phyloP scores from a whole-genome alignment of 2,888 invertebrate genomes.

The Myopa tessellatipennis region DNA sequence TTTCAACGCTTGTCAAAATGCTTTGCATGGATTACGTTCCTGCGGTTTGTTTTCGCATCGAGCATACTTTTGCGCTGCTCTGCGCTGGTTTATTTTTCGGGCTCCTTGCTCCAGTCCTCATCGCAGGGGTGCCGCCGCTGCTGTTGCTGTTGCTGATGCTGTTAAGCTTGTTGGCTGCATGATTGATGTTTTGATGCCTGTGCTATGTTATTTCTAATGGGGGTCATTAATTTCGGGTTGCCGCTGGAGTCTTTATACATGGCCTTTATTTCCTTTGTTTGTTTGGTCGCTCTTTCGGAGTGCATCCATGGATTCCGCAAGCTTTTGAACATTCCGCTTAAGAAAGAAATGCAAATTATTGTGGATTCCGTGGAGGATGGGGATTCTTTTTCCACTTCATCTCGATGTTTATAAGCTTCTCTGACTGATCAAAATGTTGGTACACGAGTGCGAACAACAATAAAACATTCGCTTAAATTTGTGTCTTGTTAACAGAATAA shows the following conservation, averaged over 20 bases:
- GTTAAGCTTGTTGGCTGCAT: slow-evolving; percentile 41
- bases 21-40: slow-evolving; percentile 36
- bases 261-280: neutral
- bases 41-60: slow-evolving; percentile 5
- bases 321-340: slow-evolving; percentile 29
- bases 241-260: neutral
- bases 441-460: no score
- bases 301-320: neutral
- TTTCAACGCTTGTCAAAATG: slow-evolving; percentile 40
- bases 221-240: slow-evolving; percentile 52
- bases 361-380: neutral
- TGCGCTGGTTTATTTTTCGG: neutral
- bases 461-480: no score
- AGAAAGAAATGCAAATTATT: slow-evolving; percentile 22
- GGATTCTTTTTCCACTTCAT: neutral
- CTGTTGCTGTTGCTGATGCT: neutral
- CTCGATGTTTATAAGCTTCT: no score
- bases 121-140: slow-evolving; percentile 24
- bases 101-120: neutral
- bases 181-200: slow-evolving; percentile 51
- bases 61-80: neutral
- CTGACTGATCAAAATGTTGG: slow-evolving; percentile 8
- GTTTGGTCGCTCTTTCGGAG: neutral
- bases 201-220: slow-evolving; percentile 54
- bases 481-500: neutral